Base-by-base conservation (phyloP, 2,113 vertebrate species). In the Alexandromys fortis region DNA sequence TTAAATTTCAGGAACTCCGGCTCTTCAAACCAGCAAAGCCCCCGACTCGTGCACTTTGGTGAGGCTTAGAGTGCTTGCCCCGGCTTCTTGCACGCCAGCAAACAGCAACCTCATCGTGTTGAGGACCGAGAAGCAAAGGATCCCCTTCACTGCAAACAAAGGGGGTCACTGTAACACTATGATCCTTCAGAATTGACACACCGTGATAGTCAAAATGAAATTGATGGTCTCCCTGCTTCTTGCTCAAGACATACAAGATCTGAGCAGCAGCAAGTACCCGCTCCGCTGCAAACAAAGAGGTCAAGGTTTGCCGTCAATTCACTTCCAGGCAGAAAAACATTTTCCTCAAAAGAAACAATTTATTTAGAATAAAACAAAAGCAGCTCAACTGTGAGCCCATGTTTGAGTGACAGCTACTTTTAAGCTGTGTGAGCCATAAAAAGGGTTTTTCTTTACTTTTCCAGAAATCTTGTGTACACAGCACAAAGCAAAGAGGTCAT, bases 331-430 rank as follows among this genome's bases (percentile, higher is more conserved):
- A 99, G 99, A 99, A 99, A 99, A 99, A 96, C 98, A 98, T 98
- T 99, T 99, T 99, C 99, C 99, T 99, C 99, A 99, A 99, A 99
- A 99, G 99, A 99, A 99, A 99, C 99, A 98, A 99, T 99, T 99
- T 99, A 99, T 99, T 99, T 99, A 99, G 98, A 99, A 99, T 99
- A 99, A 99, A 99, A 99, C 99, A 99, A 99, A 99, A 99, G 99
- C 99, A 99, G 99, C 99, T 99, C 98, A 98, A 99, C 99, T 99
- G 99, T 99, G 99, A 99, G 98, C 98, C 99, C 99, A 99, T 96
- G 98, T 99, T 99, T 98, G 99, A 99, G 98, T 99, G 98, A 99
- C 99, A 99, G 99, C 99, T 99, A 99, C 98, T 98, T 99, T 99
- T 97, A 99, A 99, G 99, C 98, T 99, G 99, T 98, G 99, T 98